Conservation (phyloP, 2,113 vertebrate genomes). For the Sus scrofa region DNA sequence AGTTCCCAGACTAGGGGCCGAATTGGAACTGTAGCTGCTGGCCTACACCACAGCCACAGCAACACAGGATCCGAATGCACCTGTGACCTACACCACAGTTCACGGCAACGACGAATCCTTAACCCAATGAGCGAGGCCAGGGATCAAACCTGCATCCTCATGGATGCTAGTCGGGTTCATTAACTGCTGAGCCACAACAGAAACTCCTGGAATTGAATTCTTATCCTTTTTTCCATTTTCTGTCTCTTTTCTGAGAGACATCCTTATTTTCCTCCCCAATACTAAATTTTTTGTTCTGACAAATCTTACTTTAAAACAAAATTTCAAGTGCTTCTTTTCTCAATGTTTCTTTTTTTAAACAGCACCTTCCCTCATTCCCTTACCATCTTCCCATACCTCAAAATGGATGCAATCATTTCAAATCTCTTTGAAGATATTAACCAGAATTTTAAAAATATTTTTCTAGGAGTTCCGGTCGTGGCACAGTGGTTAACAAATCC, state of each 20-base stretch:
- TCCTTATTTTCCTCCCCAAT: background rate
- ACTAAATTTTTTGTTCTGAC: constrained; percentile 38
- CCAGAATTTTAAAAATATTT: constrained; percentile 40
- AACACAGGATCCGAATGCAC: no score
- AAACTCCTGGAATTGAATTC: background rate
- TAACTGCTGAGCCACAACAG: no score
- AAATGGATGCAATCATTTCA: constrained; percentile 51
- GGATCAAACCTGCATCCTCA: no score
- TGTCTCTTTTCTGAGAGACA: constrained; percentile 11
- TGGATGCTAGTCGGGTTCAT: no score
- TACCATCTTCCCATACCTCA: background rate
- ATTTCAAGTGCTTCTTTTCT: constrained; percentile 42
- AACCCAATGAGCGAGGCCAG: no score
- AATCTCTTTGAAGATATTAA: constrained; percentile 37
- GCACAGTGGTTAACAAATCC: no score
- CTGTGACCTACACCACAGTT: no score
- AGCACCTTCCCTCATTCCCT: constrained; percentile 1
- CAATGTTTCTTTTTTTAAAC: background rate
- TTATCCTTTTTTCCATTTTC: background rate
- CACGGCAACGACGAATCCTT: no score
- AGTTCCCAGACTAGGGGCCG: no score
- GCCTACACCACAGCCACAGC: no score
- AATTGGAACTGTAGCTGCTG: no score
- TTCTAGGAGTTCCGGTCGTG: no score
- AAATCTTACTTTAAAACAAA: constrained; percentile 61